Evolutionary conservation across 2,797 vertebrate genomes (phyloP), one percentile per base, ranked within the genome.

Genomic region (Dermochelys coriacea): DNA sequence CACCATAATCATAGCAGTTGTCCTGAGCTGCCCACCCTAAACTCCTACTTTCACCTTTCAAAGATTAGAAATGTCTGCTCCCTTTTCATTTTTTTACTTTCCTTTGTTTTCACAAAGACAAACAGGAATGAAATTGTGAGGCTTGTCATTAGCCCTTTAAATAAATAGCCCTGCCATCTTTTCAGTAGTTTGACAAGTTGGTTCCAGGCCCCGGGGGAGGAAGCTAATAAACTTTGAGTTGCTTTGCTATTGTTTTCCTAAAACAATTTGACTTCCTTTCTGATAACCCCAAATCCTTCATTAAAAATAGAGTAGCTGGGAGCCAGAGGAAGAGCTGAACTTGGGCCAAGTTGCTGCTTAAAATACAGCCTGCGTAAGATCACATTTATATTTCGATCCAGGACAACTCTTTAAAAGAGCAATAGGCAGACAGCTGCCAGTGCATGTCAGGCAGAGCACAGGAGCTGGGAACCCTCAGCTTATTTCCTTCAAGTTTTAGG

Each of bases 201-300:
- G 96, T 96, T 95, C 85, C 94, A 96, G 94, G 84, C 97, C 96
- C 96, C 71, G 80, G 91, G 91, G 78, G 97, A 98, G 98, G 98
- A 98, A 98, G 95, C 97, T 98, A 98, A 98, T 98, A 98, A 97
- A 98, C 97, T 97, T 98, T 97, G 97, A 98, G 97, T 98, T 98
- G 97, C 97, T 98, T 99, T 98, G 97, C 99, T 98, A 99, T 99
- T 99, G 99, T 99, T 99, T 99, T 98, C 98, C 97, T 98, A 99
- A 99, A 99, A 99, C 99, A 99, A 99, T 99, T 98, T 99, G 98
- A 99, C 99, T 99, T 99, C 99, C 99, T 98, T 98, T 99, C 97
- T 97, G 98, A 98, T 98, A 98, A 98, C 91, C 91, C 96, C 64
- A 90, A 98, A 98, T 98, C 98, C 99, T 99, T 98, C 98, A 98